Base-by-base conservation (phyloP, 2,113 vertebrate species). In the Ammodytes marinus region DNA sequence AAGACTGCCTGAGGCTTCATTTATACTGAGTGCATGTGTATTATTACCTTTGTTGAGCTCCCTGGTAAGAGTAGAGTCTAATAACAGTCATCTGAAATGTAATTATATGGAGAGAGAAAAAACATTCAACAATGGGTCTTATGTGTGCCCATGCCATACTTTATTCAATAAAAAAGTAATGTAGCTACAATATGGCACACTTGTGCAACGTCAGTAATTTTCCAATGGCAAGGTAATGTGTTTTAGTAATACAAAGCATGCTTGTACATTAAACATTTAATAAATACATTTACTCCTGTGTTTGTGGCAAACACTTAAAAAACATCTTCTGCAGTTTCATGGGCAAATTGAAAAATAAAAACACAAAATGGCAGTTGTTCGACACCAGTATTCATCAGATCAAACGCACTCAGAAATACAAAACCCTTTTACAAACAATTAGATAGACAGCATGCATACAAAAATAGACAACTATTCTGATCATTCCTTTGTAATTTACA, bases 361-460 rank as follows among this genome's bases (percentile, higher is more conserved):
- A 93, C 93, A 91, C 86, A 94, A 87, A 82, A 91, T n/a, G 58
- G 57, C 3, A 39, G 49, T 45, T 47, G 49, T 74, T 84, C 13
- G 55, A 92, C 77, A 90, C 79, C 82, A 79, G 77, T 77, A 79
- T 70, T 83, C 80, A 91, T 88, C 72, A 68, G 77, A 89, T 77
- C 68, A 76, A 75, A 92, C 82, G 70, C 79, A 89, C 72, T 83
- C 69, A 52, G 83, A 88, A 89, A 91, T 94, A 94, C 92, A 95
- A 95, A 95, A 94, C 86, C 78, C 84, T 85, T 80, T 73, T 93
- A 92, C 88, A 91, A 94, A 94, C 94, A 92, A 88, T 91, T 91
- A 91, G 84, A 86, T 93, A 89, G 93, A 95, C 91, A 74, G 93
- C 93, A 95, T 95, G 94, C 95, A 95, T 96, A 96, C 94, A 96